These are phyloP conservation scores for Sarcophaga caerulescens DNA, from an alignment of 2,888 invertebrate genomes.

Conservation along the genomic window DNA sequence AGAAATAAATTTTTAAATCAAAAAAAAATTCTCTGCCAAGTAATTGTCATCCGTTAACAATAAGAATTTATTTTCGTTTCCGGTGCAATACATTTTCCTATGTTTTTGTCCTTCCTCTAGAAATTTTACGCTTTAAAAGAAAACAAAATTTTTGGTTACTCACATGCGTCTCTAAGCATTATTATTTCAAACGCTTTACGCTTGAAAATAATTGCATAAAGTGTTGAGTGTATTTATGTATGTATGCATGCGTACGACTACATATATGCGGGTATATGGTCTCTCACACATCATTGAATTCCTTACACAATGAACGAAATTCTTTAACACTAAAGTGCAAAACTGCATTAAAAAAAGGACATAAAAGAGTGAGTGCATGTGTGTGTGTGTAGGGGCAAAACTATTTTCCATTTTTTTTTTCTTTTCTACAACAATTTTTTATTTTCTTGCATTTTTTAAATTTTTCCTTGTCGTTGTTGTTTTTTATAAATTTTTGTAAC, in stretches of 20 bases:
- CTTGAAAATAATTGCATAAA: slow-evolving; percentile 61
- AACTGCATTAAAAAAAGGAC: not conserved
- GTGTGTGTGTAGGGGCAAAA: not conserved
- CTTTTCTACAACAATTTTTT: not conserved
- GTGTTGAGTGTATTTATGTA: slow-evolving; percentile 33
- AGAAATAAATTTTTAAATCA: too few relatives aligned
- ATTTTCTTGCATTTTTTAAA: slow-evolving; percentile 8
- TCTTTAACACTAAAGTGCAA: not conserved
- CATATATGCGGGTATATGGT: not conserved
- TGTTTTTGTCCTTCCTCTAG: not conserved
- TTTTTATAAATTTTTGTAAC: slow-evolving; percentile 26
- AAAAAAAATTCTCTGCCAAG: too few relatives aligned
- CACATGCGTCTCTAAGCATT: not conserved
- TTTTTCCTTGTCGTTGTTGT: not conserved
- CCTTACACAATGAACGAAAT: not conserved
- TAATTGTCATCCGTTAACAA: too few relatives aligned
- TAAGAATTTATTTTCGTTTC: too few relatives aligned
- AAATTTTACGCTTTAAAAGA: not conserved
- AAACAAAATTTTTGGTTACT: not conserved
- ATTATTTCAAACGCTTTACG: slow-evolving; percentile 31
- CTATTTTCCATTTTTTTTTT: not conserved
- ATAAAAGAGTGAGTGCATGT: not conserved
- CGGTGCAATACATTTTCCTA: too few relatives aligned
- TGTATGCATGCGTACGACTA: slow-evolving; percentile 5
- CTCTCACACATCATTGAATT: slow-evolving; percentile 4